Conservation (phyloP, 2,888 invertebrate species). For the Cetonia aurata region DNA sequence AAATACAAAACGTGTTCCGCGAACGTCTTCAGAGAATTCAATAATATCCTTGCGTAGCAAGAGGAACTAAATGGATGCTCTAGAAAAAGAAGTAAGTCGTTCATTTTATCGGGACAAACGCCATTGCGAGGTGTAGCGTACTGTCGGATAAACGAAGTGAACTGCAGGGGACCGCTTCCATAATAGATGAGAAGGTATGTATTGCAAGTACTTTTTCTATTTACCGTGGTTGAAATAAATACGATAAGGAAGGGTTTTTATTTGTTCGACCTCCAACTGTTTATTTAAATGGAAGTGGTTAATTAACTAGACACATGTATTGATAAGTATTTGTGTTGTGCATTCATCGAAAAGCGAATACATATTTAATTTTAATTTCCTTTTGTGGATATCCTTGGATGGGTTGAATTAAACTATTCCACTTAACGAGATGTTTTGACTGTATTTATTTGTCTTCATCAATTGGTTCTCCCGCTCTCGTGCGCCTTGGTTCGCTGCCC, state of each 20-base stretch:
- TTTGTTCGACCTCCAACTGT: no score
- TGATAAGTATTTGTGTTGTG: no score
- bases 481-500: no score
- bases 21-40: conserved; percentile 38
- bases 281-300: no score
- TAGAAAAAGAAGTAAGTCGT: conserved; percentile 36
- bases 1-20: conserved; percentile 38
- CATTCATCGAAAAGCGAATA: no score
- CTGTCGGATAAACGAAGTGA: not conserved
- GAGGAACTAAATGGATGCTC: conserved; percentile 29
- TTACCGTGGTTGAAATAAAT: not conserved
- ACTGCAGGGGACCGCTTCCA: conserved; percentile 15
- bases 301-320: no score
- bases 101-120: conserved; percentile 31
- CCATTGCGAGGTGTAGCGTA: conserved; percentile 10
- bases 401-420: no score
- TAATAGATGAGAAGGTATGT: conserved; percentile 3
- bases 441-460: no score
- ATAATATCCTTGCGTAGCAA: conserved; percentile 36
- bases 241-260: not conserved
- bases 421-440: no score
- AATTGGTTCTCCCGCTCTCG: no score
- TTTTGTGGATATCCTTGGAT: no score
- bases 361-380: no score
- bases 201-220: not conserved